phyloP scores from a whole-genome alignment of 2,888 invertebrate genomes.

The Machimus rusticus region DNA sequence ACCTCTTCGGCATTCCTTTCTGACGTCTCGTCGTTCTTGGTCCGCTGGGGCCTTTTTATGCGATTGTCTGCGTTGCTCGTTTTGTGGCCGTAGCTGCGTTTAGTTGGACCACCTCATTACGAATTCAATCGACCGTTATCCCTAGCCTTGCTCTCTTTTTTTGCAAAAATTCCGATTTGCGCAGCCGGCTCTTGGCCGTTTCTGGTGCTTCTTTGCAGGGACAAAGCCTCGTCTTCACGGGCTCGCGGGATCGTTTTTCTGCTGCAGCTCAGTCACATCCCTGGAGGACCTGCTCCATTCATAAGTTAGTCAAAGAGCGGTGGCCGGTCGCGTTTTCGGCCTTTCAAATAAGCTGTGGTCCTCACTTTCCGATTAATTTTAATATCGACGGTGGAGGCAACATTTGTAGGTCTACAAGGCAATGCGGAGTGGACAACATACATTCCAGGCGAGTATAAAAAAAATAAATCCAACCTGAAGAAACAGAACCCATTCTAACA shows the following conservation, averaged over 20 bases:
- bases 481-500: conserved; percentile 41
- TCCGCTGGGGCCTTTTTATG: background rate
- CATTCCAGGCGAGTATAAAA: conserved; percentile 1
- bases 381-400: background rate
- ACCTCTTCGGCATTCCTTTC: conserved; percentile 40
- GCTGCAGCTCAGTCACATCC: background rate
- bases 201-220: background rate
- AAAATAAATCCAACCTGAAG: conserved; percentile 3
- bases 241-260: background rate
- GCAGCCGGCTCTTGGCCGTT: background rate
- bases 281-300: conserved; percentile 1
- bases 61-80: background rate
- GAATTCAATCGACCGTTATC: conserved; percentile 32
- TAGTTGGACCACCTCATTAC: conserved; percentile 14
- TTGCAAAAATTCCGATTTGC: background rate
- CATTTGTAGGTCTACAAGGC: background rate
- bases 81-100: background rate
- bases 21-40: conserved; percentile 23
- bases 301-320: conserved; percentile 23
- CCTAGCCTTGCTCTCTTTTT: background rate
- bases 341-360: background rate
- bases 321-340: background rate
- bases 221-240: background rate
- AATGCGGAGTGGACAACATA: background rate
- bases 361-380: background rate